A percentile compares a stretch with the other conserved stretches of the same genome.
Evolutionary conservation across 1,140 invertebrate genomes (phyloP).

Genomic region (Micrasema minimum): DNA sequence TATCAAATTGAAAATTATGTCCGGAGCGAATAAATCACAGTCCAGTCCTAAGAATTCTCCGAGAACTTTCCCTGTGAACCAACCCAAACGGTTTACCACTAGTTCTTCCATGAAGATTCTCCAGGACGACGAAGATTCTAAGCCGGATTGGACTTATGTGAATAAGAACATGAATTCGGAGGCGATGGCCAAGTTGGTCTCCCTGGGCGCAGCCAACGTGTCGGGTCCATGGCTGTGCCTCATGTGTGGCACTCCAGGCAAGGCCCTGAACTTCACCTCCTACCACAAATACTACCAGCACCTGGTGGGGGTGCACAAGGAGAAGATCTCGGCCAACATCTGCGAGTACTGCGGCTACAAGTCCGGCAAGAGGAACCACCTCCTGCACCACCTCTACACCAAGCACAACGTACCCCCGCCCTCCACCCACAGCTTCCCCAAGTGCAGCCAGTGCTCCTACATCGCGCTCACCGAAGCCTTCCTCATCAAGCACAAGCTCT

Average conservation of each 20-base stretch:
- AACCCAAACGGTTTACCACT: slow-evolving; percentile 55
- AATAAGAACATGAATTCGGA: slow-evolving; percentile 63
- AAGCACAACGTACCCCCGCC: slow-evolving; percentile 82
- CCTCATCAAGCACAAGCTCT: slow-evolving; percentile 73
- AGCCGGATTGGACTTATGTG: slow-evolving; percentile 61
- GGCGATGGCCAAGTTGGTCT: slow-evolving; percentile 62
- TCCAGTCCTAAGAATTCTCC: slow-evolving; percentile 54
- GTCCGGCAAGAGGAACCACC: slow-evolving; percentile 78
- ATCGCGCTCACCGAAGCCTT: slow-evolving; percentile 76
- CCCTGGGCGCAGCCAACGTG: slow-evolving; percentile 68
- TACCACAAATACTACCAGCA: slow-evolving; percentile 84
- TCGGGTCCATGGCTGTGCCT: slow-evolving; percentile 76
- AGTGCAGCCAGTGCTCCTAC: slow-evolving; percentile 81
- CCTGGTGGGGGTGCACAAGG: slow-evolving; percentile 82
- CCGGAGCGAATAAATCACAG: slow-evolving; percentile 63
- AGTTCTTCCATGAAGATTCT: slow-evolving; percentile 60
- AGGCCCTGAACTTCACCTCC: slow-evolving; percentile 76
- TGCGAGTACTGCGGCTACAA: slow-evolving; percentile 88
- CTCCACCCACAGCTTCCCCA: slow-evolving; percentile 75
- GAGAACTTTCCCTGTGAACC: slow-evolving; percentile 38
- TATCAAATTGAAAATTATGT: slow-evolving; percentile 85
- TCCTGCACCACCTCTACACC: slow-evolving; percentile 83
- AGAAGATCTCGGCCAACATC: slow-evolving; percentile 80
- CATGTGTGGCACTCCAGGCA: slow-evolving; percentile 72
- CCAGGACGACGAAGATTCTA: slow-evolving; percentile 15